Base-by-base conservation (phyloP, 2,797 vertebrate genomes). In the Siniperca undulata region DNA sequence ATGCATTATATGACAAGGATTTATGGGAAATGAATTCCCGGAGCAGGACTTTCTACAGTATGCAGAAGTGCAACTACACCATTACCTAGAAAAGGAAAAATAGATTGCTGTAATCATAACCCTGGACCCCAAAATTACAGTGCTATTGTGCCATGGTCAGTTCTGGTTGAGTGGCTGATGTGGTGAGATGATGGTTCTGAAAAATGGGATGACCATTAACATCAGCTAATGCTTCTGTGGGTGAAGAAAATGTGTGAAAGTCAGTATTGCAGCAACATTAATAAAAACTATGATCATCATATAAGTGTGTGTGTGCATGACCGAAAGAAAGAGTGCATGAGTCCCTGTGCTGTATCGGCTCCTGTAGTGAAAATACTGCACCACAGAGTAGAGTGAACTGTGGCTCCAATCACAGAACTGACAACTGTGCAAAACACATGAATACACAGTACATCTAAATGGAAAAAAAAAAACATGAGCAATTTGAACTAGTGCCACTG, bases 251-350 rank as follows among this genome's bases (percentile, higher is more conserved):
- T 61, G 55, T 22, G 44, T 44, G 36, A 34, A 70, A 40, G 10
- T 74, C 74, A 48, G 53, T 36, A 27, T 59, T 75, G 58, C 60
- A 46, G 61, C 7, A 44, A 27, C 52, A 52, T 52, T 70, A 82
- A 88, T 79, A 72, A 65, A 80, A 66, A 70, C 58, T 48, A 22
- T 72, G 69, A 75, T 72, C 40, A 69, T 77, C 66, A 67, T 77
- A 22, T 60, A 48, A 55, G 53, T 46, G 59, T 65, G 59, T 66
- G 64, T 42, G 60, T 16, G 30, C 5, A 17, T 38, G 22, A 38
- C 9, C 10, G 17, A 61, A 24, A 20, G n/a, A 56, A 50, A 24
- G 55, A 58, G 42, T 34, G 52, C 17, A 30, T 12, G 7, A 12
- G 6, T 61, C 2, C 36, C 70, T 52, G 46, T 44, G 10, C 62